phyloP scores from a whole-genome alignment of 1,140 invertebrate species.

The Caerostris darwini region DNA sequence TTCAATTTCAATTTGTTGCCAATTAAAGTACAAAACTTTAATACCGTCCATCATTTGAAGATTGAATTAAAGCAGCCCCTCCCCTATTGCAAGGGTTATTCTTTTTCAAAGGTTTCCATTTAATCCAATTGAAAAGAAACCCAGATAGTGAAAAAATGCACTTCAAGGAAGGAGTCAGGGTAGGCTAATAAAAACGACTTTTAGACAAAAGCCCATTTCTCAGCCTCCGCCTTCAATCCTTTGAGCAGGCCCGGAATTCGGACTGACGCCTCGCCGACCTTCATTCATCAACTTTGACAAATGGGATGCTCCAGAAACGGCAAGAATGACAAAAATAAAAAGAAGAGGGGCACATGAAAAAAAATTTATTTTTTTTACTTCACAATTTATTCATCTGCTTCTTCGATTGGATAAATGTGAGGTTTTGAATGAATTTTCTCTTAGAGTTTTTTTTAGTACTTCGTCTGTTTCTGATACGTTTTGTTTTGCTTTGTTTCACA shows the following conservation, averaged over 20 bases:
- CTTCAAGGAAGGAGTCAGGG: neutral
- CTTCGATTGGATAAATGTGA: conserved; percentile 7
- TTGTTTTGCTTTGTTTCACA: neutral
- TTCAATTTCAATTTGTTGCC: neutral
- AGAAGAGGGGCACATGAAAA: neutral
- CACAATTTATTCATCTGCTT: conserved; percentile 13
- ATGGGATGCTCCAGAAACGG: neutral
- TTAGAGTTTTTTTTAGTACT: neutral
- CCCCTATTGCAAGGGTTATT: neutral
- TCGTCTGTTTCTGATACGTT: neutral
- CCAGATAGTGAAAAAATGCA: neutral
- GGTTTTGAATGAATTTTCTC: conserved; percentile 1
- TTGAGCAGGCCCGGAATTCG: conserved; percentile 31
- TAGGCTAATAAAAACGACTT: conserved; percentile 23
- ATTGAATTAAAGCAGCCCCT: neutral
- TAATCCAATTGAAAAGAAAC: neutral
- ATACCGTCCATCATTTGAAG: neutral
- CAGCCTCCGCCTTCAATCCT: neutral
- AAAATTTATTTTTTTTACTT: neutral
- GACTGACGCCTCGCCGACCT: conserved; percentile 22
- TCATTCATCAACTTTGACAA: conserved; percentile 52
- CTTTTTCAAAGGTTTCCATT: neutral
- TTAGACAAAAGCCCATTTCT: conserved; percentile 9
- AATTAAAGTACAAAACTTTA: neutral
- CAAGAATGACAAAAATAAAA: neutral